Percentiles rank a stretch among this genome's conserved stretches.
phyloP scores from a whole-genome alignment of 2,113 vertebrate species.

The Chaetura pelagica region DNA sequence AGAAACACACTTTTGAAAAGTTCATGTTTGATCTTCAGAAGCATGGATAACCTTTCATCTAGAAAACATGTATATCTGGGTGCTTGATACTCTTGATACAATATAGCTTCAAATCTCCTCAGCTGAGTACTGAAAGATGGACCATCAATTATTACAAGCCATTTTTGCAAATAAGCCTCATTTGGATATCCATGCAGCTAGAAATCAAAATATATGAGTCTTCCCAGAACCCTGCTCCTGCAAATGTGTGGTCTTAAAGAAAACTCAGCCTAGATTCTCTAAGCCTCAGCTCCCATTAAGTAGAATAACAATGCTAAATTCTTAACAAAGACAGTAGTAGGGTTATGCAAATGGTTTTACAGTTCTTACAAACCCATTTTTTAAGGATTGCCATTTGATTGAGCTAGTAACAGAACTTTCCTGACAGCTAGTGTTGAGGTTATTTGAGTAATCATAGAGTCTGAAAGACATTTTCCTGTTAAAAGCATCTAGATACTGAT shows the following conservation, averaged over 20 bases:
- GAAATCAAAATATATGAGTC: background rate
- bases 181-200: background rate
- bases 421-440: background rate
- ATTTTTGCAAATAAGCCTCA: background rate
- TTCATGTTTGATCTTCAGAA: background rate
- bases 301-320: background rate
- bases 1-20: background rate
- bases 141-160: background rate
- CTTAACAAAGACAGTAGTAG: background rate
- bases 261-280: background rate
- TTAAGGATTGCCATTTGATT: background rate
- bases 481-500: background rate
- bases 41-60: background rate
- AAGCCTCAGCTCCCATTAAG: background rate
- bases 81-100: background rate
- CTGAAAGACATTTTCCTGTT: background rate
- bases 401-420: background rate
- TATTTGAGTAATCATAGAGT: background rate
- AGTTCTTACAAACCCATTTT: background rate
- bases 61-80: background rate
- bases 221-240: background rate
- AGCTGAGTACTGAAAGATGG: background rate
- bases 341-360: background rate
- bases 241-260: background rate
- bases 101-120: background rate